Base-by-base conservation (phyloP, 1,140 invertebrate genomes). In the Drosophila bocqueti region DNA sequence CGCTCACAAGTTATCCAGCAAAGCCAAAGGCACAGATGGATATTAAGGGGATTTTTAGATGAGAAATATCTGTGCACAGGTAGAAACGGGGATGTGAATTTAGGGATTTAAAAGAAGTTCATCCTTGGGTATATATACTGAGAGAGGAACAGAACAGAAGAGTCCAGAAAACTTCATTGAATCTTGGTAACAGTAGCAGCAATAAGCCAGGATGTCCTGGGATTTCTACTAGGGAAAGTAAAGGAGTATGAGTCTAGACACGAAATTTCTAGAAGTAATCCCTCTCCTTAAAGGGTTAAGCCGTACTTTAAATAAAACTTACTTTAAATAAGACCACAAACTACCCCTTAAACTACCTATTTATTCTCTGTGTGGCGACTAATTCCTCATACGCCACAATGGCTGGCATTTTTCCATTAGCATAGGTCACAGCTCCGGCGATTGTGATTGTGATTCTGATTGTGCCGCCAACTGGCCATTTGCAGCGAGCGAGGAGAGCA, bases 381-480 rank as follows among this genome's bases (percentile, higher is more conserved):
- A 68, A 75, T 64, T 63, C 55, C 29, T 55, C 49, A 31, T 49
- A 34, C 16, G 15, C n/a, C 34, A 43, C 49, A 75, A 64, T 75
- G 40, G 49, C 71, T 29, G 21, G 34, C 71, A 64, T 54, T 75
- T 75, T 54, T 55, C 75, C 42, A 55, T 68, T 67, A 60, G 46
- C 43, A 36, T 24, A 38, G 47, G 52, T 40, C 54, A 57, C 54
- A 40, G 54, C 54, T 40, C 54, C 54, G 36, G 21, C 36, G 54
- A 57, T 40, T 40, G 54, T 57, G 54, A 57, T 60, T 42, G 45
- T 46, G 40, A 68, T 76, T 58, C 47, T 31, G 45, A 76, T 65
- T 57, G 45, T 78, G 43, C 36, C 49, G 50, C 65, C 60, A 71
- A 79, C 75, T 78, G 76, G 66, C 65, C 75, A 62, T 78, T 78